These are phyloP conservation scores for Porites cylindrica DNA, from an alignment of 92 coral and sea anemone species.

Conservation along the genomic window DNA sequence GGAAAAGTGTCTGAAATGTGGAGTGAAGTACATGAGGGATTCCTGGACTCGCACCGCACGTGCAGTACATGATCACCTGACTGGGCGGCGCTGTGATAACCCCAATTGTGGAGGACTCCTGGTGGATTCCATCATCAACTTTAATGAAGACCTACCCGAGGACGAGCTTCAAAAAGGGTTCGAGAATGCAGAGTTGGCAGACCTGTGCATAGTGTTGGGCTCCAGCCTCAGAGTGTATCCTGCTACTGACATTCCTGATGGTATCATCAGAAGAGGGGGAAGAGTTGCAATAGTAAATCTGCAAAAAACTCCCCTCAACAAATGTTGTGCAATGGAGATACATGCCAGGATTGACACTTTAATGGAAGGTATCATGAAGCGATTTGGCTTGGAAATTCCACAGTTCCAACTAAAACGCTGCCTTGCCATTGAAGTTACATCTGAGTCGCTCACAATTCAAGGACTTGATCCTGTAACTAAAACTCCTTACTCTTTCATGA, in stretches of 20 bases:
- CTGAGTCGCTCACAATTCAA: constrained; percentile 42
- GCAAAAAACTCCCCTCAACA: constrained; percentile 79
- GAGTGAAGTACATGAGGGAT: constrained; percentile 72
- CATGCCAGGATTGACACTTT: constrained; percentile 74
- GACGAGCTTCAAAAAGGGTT: constrained; percentile 71
- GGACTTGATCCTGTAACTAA: constrained; percentile 64
- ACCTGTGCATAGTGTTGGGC: constrained; percentile 80
- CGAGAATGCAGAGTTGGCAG: constrained; percentile 58
- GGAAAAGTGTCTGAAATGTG: constrained; percentile 76
- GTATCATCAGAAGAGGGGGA: constrained; percentile 59
- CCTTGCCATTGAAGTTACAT: constrained; percentile 50
- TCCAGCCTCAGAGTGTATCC: constrained; percentile 86
- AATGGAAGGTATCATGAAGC: constrained; percentile 61
- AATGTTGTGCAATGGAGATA: constrained; percentile 72
- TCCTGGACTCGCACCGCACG: constrained; percentile 76
- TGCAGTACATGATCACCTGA: constrained; percentile 64
- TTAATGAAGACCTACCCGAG: constrained; percentile 76
- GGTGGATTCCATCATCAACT: constrained; percentile 80
- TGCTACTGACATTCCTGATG: constrained; percentile 79
- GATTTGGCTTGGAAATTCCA: constrained; percentile 70
- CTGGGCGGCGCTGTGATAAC: constrained; percentile 76
- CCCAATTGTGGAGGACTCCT: constrained; percentile 74
- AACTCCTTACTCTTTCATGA: constrained; percentile 68
- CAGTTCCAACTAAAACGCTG: constrained; percentile 63
- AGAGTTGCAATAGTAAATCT: constrained; percentile 79